Conservation (phyloP, 2,888 invertebrate species). For the Oeneis ivallda region DNA sequence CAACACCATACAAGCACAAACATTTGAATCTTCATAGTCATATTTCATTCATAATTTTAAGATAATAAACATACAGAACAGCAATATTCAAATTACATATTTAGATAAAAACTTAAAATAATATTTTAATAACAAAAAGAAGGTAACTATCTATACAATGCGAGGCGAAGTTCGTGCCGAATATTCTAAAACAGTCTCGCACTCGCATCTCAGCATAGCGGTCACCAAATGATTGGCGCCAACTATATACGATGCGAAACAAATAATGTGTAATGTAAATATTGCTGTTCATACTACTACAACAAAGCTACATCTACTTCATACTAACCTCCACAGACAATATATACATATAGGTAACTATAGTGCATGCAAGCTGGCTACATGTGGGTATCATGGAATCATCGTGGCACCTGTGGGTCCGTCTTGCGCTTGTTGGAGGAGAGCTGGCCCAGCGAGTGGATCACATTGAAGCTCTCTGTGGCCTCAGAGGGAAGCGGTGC, state of each 20-base stretch:
- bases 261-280: not conserved
- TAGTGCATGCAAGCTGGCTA: slow-evolving; percentile 55
- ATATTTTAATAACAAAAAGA: not conserved
- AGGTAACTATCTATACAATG: no score
- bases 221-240: no score
- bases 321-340: slow-evolving; percentile 40
- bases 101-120: not conserved
- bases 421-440: slow-evolving; percentile 73
- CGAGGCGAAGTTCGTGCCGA: no score
- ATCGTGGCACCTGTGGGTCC: slow-evolving; percentile 67
- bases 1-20: slow-evolving; percentile 16
- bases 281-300: not conserved
- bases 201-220: no score
- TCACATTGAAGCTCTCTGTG: slow-evolving; percentile 73
- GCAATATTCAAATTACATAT: no score
- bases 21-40: not conserved
- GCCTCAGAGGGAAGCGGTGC: slow-evolving; percentile 84
- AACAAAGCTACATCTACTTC: not conserved
- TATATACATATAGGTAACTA: slow-evolving; percentile 33
- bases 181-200: no score
- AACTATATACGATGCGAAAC: no score
- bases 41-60: not conserved
- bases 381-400: slow-evolving; percentile 38
- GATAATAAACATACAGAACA: no score
- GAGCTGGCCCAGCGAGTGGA: slow-evolving; percentile 84